These are phyloP conservation scores for Axis porcinus DNA, from an alignment of 2,113 vertebrate species.

Conservation along the genomic window DNA sequence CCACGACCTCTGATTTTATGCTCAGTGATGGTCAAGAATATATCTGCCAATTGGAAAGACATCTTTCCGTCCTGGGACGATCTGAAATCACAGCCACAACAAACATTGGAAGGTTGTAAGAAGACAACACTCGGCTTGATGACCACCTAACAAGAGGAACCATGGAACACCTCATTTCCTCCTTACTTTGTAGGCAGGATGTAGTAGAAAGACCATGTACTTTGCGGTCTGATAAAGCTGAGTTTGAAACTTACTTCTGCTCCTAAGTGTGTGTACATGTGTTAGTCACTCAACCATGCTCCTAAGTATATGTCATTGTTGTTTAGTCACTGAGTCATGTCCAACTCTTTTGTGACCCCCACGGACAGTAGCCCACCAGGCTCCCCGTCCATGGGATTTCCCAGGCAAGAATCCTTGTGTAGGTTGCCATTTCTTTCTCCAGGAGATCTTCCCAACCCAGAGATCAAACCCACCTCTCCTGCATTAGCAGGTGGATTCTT, in stretches of 20 bases:
- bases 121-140: background rate
- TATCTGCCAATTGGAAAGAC: rapidly evolving
- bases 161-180: background rate
- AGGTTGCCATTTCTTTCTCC: background rate
- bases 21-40: background rate
- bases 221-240: background rate
- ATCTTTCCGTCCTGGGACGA: background rate
- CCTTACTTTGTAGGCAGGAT: background rate
- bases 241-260: background rate
- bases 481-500: background rate
- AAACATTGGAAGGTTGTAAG: background rate
- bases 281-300: background rate
- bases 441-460: background rate
- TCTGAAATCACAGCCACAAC: background rate
- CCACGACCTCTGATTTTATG: background rate
- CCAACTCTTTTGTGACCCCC: background rate
- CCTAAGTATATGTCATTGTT: background rate
- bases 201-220: background rate
- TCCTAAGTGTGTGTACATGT: background rate
- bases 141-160: background rate
- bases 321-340: background rate
- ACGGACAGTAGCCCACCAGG: background rate
- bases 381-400: background rate
- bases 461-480: background rate
- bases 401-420: background rate